Evolutionary conservation across 2,797 vertebrate species (phyloP), one percentile per base, ranked within the genome.

Genomic region (Pipistrellus nathusii): DNA sequence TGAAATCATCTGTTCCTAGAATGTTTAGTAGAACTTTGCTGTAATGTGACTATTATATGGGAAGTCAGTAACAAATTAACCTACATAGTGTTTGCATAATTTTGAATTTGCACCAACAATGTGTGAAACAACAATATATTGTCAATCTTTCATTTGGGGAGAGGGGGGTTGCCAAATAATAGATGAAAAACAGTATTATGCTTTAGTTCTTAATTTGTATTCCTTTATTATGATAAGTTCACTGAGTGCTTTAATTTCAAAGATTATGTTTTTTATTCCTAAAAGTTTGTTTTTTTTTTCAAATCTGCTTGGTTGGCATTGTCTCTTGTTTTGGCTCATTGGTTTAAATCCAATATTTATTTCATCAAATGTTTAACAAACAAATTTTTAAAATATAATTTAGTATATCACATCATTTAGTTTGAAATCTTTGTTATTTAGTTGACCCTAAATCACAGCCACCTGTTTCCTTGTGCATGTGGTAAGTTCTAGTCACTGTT

Each of bases 361-460:
- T 83, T 77, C 46, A 83, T 46, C 71, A 69, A 53, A 69, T 88
- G 20, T 46, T 89, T 88, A 82, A 85, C 18, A 73, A 23, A 75
- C 8, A 57, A 11, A 14, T 51, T 80, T 81, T 94, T 94, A 88
- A 94, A 89, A 87, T 87, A 86, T 51, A 76, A 11, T 80, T 94
- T 62, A 76, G 3, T 21, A 21, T 32, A 81, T 77, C 53, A 46
- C 66, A 82, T 91, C 17, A 86, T 84, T 91, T 75, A 51, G 32
- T 41, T 55, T 10, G 44, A 84, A 80, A 66, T 85, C 57, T 82
- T 18, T 81, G 75, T 77, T 71, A 25, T 91, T 91, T 93, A 64
- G 12, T 48, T 80, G 51, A 88, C 48, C 32, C 57, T 35, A 23
- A 77, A 11, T 81, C 59, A 91, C n/a, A 76, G 55, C 3, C 7